Base-by-base conservation (phyloP, 2,797 vertebrate species). In the Threskiornis aethiopicus region DNA sequence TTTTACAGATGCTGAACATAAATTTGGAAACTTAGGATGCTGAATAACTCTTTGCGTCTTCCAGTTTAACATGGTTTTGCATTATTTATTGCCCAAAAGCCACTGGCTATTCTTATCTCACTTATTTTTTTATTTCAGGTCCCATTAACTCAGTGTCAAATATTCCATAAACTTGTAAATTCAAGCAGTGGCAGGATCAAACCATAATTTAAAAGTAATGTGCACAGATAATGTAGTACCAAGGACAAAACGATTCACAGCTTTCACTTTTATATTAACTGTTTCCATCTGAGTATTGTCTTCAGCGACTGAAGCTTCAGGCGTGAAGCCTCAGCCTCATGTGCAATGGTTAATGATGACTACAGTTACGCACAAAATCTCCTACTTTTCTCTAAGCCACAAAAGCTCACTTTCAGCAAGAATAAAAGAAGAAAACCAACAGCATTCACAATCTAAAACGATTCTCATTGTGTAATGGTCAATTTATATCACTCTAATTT, bases 81-180 rank as follows among this genome's bases (percentile, higher is more conserved):
- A 16, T 93, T 92, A 94, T 85, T 87, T 93, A 95, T 91, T 80
- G 64, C 35, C 42, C 57, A 14, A 71, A 84, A 76, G 44, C 28
- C 4, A 9, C 39, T 31, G 26, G 51, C 72, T 20, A 3, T 81
- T 93, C 67, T 94, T 87, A 37, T 46, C 41, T 80, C 44, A 33
- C 29, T n/a, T 75, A 52, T 21, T 61, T 80, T 80, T n/a, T 88
- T 82, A 80, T 75, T 89, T 87, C 65, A 51, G 46, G 71, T 79
- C 21, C 76, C 85, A 75, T 77, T 95, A 93, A 93, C 81, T 96
- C 82, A 80, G 52, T 57, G 80, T 88, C 87, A 83, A 54, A 90
- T 76, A 84, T 94, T 91, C 80, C 90, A 87, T 86, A 94, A 94
- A 92, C 84, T 76, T 93, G 58, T 73, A 95, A 91, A 95, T 94